A percentile compares a stretch with the other conserved stretches of the same genome.
phyloP scores from a whole-genome alignment of 2,113 vertebrate species.

The Salvator merianae region DNA sequence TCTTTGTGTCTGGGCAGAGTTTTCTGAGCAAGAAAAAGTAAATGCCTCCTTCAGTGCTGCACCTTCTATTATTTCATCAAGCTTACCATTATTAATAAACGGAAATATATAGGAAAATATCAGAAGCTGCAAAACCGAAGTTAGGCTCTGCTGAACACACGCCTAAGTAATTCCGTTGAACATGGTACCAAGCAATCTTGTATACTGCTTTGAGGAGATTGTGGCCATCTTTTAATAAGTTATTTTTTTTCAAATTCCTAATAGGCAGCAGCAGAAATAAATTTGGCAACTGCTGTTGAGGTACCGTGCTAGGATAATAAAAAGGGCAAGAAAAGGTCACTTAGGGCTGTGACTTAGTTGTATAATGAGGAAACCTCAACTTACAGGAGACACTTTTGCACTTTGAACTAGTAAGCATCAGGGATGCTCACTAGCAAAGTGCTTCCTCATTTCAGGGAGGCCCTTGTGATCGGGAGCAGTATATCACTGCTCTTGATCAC shows the following conservation, averaged over 20 bases:
- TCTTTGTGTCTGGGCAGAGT: background rate
- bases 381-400: no score
- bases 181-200: conserved; percentile 7
- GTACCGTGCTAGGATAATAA: no score
- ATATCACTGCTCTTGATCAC: no score
- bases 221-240: background rate
- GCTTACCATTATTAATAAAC: conserved; percentile 46
- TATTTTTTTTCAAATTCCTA: background rate
- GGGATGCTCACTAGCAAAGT: no score
- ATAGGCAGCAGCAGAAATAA: background rate
- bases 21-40: conserved; percentile 14
- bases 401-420: no score
- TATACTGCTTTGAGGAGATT: conserved; percentile 31
- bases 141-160: conserved; percentile 9
- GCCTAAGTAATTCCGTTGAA: conserved; percentile 32
- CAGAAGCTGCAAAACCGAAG: conserved; percentile 27
- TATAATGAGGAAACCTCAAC: no score
- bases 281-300: background rate
- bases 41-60: conserved; percentile 38
- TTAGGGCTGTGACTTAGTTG: no score
- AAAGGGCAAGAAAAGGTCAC: background rate
- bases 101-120: conserved; percentile 35
- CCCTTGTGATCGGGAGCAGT: no score
- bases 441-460: no score
- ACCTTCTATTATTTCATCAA: conserved; percentile 44